Evolutionary conservation across 2,113 vertebrate genomes (phyloP), one percentile per base, ranked within the genome.

Genomic region (Pycnonotus jocosus): DNA sequence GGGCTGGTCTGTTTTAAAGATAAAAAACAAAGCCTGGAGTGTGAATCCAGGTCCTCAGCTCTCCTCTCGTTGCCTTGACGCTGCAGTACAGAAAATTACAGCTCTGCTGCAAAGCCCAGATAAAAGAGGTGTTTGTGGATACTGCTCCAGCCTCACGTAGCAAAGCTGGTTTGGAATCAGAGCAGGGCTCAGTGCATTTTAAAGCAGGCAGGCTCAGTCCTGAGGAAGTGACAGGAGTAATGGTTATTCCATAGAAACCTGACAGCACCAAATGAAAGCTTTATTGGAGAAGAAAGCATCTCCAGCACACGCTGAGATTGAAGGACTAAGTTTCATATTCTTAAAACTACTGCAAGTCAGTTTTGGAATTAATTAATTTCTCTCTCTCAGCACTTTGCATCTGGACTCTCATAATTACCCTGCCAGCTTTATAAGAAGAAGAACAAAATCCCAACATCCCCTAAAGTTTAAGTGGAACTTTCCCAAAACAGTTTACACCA

Each of bases 11-110:
- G 56, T 61, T 92, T 70, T 1, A 51, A 83, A 70, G 77, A 62
- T 42, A 65, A 70, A 71, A 79, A 91, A 56, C 45, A 66, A 74
- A 95, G 77, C 58, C 38, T 62, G 56, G 53, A 73, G 71, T 66
- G 60, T 87, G 92, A 96, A 97, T 91, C 66, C 86, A 91, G 90
- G 95, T 95, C 89, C 86, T 97, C 94, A 94, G 88, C 91, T 97
- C 93, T 92, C 81, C 94, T 92, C 91, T 37, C 6, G 57, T 83
- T 97, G 93, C 88, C 93, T 93, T 90, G 96, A 97, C 0, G 15
- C 92, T 83, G 88, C 86, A 62, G 87, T 47, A 92, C 79, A 92
- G 81, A 91, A 95, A 93, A 91, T 91, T 57, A 91, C 73, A 83
- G 61, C 60, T 91, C 45, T 17, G 79, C 95, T 93, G 92, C 81